Percentiles rank a stretch among this genome's conserved stretches.
Conservation (phyloP, 2,888 invertebrate species). For the Ochropacha duplaris region DNA sequence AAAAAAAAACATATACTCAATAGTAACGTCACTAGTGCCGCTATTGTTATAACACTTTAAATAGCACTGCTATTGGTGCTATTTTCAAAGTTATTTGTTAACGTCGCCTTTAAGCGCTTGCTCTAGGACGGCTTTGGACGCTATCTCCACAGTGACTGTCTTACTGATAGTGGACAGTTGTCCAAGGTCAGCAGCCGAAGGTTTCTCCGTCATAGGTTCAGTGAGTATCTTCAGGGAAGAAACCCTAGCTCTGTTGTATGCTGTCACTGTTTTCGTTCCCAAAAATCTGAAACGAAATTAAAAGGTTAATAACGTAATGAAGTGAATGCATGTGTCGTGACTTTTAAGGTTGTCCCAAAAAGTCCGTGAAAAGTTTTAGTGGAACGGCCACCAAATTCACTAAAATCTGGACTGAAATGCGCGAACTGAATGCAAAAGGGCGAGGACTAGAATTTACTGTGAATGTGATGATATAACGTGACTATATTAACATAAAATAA, state of each 20-base stretch:
- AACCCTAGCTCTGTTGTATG: constrained; percentile 95
- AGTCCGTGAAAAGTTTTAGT: too few relatives aligned
- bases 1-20: constrained; percentile 24
- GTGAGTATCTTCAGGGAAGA: constrained; percentile 90
- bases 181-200: constrained; percentile 36
- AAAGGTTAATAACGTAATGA: too few relatives aligned
- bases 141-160: constrained; percentile 77
- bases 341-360: too few relatives aligned
- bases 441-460: too few relatives aligned
- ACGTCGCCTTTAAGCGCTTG: constrained; percentile 67
- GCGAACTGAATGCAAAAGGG: too few relatives aligned
- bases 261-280: constrained; percentile 93
- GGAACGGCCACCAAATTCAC: too few relatives aligned
- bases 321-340: too few relatives aligned
- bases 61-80: background rate
- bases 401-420: too few relatives aligned
- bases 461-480: too few relatives aligned
- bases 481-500: too few relatives aligned
- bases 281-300: constrained; percentile 86
- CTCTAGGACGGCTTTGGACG: constrained; percentile 67
- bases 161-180: constrained; percentile 75
- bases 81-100: constrained; percentile 36
- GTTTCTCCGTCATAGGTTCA: constrained; percentile 40
- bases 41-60: background rate
- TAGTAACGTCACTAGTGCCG: constrained; percentile 1